Conservation (phyloP, 1,140 invertebrate genomes). For the Himalopsyche phryganea region DNA sequence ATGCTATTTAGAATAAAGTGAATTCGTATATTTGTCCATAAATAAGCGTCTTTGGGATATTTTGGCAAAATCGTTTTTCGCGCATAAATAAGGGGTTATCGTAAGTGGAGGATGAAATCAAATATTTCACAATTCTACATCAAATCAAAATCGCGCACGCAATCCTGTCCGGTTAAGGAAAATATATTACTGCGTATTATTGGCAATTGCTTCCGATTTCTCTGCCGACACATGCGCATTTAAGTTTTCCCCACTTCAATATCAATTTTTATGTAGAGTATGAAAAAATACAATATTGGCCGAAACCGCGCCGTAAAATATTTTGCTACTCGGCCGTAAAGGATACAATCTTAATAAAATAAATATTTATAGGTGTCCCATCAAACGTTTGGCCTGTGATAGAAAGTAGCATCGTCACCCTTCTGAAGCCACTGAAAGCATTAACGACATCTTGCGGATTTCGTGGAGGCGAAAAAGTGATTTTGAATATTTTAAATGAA, state of each 20-base stretch:
- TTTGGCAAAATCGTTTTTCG: too few relatives aligned
- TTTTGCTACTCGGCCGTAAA: slow-evolving; percentile 42
- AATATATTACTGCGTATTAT: slow-evolving; percentile 10
- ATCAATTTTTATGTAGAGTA: slow-evolving; percentile 29
- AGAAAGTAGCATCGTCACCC: too few relatives aligned
- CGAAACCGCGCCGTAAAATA: slow-evolving; percentile 48
- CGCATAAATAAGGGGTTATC: too few relatives aligned
- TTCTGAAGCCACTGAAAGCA: too few relatives aligned
- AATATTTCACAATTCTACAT: slow-evolving; percentile 13
- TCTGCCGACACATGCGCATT: neutral
- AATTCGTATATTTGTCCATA: too few relatives aligned
- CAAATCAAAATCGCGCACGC: slow-evolving; percentile 1
- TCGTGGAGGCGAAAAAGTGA: neutral
- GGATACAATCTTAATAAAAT: slow-evolving; percentile 54
- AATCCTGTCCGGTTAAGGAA: slow-evolving; percentile 6
- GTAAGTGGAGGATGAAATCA: slow-evolving; percentile 9
- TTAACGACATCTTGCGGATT: too few relatives aligned
- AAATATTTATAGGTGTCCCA: slow-evolving; percentile 54
- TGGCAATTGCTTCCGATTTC: neutral
- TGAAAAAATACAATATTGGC: slow-evolving; percentile 32
- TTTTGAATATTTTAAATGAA: neutral
- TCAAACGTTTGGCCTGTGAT: slow-evolving; percentile 39
- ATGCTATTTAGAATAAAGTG: too few relatives aligned
- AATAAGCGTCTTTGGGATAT: too few relatives aligned
- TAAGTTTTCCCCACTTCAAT: slow-evolving; percentile 14